Evolutionary conservation across 2,888 invertebrate genomes (phyloP).

Genomic region (Cerastis rubricosa): DNA sequence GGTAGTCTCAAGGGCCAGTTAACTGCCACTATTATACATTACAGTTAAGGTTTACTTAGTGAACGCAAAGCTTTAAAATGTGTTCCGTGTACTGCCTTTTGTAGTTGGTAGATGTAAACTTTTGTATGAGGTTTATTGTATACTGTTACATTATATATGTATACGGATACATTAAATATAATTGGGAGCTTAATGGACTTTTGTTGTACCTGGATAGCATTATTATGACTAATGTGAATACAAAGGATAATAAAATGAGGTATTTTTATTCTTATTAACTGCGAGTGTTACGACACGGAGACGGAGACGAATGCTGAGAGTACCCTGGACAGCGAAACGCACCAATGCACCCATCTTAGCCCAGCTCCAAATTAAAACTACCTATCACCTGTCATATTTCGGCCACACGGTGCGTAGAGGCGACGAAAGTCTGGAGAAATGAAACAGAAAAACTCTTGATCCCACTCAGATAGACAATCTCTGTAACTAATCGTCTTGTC

Average conservation of each 20-base stretch:
- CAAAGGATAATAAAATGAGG: neutral
- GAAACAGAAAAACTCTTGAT: too few relatives aligned
- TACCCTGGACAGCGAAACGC: too few relatives aligned
- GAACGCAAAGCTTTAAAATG: slow-evolving; percentile 29
- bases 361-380: too few relatives aligned
- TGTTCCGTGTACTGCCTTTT: neutral
- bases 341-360: too few relatives aligned
- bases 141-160: neutral
- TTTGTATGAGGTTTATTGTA: neutral
- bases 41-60: slow-evolving; percentile 12
- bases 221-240: neutral
- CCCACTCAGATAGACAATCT: too few relatives aligned
- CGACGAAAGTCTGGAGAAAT: too few relatives aligned
- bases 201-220: slow-evolving; percentile 2
- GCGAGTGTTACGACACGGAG: too few relatives aligned
- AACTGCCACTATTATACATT: slow-evolving; percentile 23
- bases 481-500: too few relatives aligned
- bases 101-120: neutral
- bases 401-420: too few relatives aligned
- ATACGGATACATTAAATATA: neutral
- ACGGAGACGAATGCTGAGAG: too few relatives aligned
- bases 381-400: too few relatives aligned
- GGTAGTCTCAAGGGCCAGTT: slow-evolving; percentile 34
- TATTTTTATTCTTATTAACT: too few relatives aligned
- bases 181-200: neutral